Evolutionary conservation across 2,888 invertebrate genomes (phyloP).

Genomic region (Nemotelus nigrinus): DNA sequence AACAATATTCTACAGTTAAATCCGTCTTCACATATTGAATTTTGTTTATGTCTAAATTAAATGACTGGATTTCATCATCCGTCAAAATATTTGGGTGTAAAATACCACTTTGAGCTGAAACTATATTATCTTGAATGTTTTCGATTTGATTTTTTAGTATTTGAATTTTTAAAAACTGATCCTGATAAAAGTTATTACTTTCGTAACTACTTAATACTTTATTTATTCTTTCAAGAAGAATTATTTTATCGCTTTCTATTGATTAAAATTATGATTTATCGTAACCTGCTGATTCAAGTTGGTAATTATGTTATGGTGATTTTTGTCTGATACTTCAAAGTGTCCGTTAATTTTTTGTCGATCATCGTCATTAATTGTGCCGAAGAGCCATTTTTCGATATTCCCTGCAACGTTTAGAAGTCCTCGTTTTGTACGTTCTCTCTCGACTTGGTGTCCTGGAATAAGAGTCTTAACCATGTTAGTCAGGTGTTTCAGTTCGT

Average conservation of each 20-base stretch:
- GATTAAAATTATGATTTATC: background rate
- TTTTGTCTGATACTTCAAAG: background rate
- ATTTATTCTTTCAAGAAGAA: background rate
- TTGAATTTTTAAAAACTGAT: constrained; percentile 27
- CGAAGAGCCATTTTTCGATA: background rate
- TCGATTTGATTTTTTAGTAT: constrained; percentile 32
- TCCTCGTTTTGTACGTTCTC: background rate
- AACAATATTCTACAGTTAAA: background rate
- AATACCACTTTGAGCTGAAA: constrained; percentile 30
- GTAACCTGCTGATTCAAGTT: background rate
- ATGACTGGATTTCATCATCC: background rate
- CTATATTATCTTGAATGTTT: constrained; percentile 38
- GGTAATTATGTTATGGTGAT: background rate
- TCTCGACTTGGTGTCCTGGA: background rate
- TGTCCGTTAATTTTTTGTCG: background rate
- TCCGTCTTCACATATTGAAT: background rate
- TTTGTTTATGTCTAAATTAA: background rate
- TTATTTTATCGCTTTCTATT: background rate
- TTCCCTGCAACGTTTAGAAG: background rate
- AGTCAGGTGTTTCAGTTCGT: background rate
- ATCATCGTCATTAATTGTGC: background rate
- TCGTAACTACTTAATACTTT: background rate
- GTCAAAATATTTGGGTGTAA: background rate
- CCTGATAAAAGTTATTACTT: background rate
- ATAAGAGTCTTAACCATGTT: background rate